A percentile compares a stretch with the other conserved stretches of the same genome.
These are phyloP conservation scores for Salvator merianae DNA, from an alignment of 2,113 vertebrate species.

Conservation along the genomic window DNA sequence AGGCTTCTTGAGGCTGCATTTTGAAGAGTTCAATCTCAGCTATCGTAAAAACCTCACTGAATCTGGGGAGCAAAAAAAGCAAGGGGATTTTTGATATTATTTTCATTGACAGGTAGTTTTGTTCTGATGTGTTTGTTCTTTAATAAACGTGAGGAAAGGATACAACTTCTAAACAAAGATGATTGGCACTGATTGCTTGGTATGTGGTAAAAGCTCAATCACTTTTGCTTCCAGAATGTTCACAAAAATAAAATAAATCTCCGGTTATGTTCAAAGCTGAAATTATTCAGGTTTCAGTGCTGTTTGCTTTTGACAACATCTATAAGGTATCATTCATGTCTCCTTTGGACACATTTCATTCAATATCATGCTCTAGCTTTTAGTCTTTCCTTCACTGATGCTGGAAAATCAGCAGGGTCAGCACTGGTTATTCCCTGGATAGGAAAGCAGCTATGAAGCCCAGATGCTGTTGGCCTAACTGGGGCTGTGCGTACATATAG, in stretches of 20 bases:
- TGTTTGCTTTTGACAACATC: too few species aligned
- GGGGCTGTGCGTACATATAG: too few species aligned
- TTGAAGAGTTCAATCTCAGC: neutral
- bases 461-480: too few species aligned
- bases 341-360: too few species aligned
- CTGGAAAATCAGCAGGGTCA: too few species aligned
- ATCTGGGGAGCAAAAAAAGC: slow-evolving; percentile 4
- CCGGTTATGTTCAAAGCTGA: too few species aligned
- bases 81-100: neutral
- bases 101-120: neutral
- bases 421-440: too few species aligned
- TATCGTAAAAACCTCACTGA: slow-evolving; percentile 18
- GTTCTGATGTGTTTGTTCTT: neutral
- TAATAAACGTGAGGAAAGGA: neutral
- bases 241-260: neutral
- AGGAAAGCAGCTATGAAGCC: too few species aligned
- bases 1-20: neutral
- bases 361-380: too few species aligned
- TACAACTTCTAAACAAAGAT: neutral
- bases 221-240: neutral
- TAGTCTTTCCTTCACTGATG: too few species aligned
- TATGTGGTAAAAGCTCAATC: neutral
- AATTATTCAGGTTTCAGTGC: too few species aligned
- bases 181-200: neutral
- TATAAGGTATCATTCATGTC: too few species aligned